These are phyloP conservation scores for Drosophila pectinifera DNA, from an alignment of 1,140 invertebrate genomes.

Conservation along the genomic window DNA sequence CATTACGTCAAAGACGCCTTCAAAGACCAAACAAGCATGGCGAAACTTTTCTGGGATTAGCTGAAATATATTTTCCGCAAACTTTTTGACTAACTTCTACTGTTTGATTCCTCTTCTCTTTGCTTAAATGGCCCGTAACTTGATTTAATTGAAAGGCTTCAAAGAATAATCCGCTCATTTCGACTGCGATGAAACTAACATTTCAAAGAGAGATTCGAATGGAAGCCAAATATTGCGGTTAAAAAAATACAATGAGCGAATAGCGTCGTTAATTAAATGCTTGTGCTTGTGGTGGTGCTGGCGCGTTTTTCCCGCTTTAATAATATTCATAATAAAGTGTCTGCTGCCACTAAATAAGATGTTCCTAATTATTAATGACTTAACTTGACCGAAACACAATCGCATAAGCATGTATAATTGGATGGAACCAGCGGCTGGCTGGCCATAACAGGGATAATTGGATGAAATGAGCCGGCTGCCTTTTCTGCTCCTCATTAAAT, in stretches of 20 bases:
- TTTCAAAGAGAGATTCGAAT: constrained; percentile 37
- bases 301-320: constrained; percentile 2
- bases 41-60: constrained; percentile 35
- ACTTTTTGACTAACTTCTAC: constrained; percentile 45
- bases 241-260: constrained; percentile 1
- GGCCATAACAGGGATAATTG: constrained; percentile 56
- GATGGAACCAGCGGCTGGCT: constrained; percentile 21
- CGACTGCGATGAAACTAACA: constrained; percentile 51
- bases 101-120: constrained; percentile 28
- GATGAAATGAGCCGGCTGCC: constrained; percentile 65
- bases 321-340: constrained; percentile 17
- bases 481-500: constrained; percentile 42
- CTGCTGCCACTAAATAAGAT: constrained; percentile 9
- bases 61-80: constrained; percentile 42
- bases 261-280: constrained; percentile 19
- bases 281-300: neutral
- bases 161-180: constrained; percentile 58
- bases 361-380: constrained; percentile 72
- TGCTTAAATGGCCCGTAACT: constrained; percentile 39
- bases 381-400: constrained; percentile 52
- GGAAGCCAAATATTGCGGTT: constrained; percentile 29
- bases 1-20: neutral
- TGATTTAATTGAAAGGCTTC: constrained; percentile 54
- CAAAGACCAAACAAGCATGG: constrained; percentile 44
- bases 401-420: constrained; percentile 22